Evolutionary conservation across 2,888 invertebrate genomes (phyloP), one percentile per base, ranked within the genome.

Genomic region (Drosophila flavopinicola): DNA sequence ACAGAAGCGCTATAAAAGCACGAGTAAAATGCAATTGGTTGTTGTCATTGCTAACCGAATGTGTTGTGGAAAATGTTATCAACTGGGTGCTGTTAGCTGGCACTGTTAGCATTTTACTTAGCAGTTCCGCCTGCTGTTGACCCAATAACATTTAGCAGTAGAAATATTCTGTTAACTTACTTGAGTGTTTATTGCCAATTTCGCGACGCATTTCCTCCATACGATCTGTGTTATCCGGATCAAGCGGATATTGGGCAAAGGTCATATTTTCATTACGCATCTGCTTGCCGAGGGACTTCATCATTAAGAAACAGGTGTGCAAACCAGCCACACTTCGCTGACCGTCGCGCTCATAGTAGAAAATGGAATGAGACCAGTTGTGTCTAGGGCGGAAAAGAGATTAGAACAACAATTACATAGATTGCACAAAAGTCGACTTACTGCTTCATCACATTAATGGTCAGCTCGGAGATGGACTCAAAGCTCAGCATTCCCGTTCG

Each of bases 311-410:
- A 75, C 97, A 98, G 5, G 96, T 96, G 65, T 94, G 93, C 9
- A 92, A 91, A 0, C 96, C 96, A 6, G 94, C 94, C 0, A 93
- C 92, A 76, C 93, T 92, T 37, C 92, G 91, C 80, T 94, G 94
- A 0, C 95, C 95, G 61, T 94, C 92, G 9, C 94, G 94, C 76
- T 96, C 95, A 90, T 96, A 97, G 71, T 97, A 91, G 57, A 97
- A 91, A 37, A 94, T 93, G 1, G 94, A 92, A 75, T 94, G 94
- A 6, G 91, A 92, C 97, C 97, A 97, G 30, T 92, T 91, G 89
- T 94, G 94, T 86, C 96, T 96, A 91, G 1, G 6, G 3, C n/a
- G n/a, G 1, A 76, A 5, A 0, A 3, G 1, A 2, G 3, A 10
- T 33, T 1, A 15, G 0, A 15, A 4, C 20, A 20, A 20, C 4